These are phyloP conservation scores for Semotilus atromaculatus DNA, from an alignment of 2,797 vertebrate species.

Conservation along the genomic window DNA sequence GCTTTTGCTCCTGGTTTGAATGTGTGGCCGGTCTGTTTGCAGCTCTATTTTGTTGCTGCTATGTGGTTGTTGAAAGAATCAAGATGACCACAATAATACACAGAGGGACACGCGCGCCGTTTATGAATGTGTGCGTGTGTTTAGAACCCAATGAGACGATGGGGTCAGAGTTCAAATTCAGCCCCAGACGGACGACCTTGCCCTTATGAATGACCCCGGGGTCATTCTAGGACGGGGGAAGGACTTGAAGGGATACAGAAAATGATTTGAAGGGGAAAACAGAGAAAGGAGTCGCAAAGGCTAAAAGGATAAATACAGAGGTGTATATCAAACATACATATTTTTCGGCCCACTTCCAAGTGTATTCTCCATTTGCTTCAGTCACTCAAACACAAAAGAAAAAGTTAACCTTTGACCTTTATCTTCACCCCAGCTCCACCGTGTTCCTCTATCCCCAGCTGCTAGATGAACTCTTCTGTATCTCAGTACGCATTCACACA, in stretches of 20 bases:
- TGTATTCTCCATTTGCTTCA: slow-evolving; percentile 18
- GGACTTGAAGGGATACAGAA: slow-evolving; percentile 33
- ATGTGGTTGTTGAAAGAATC: slow-evolving; percentile 69
- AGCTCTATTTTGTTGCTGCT: slow-evolving; percentile 15
- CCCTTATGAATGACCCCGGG: slow-evolving; percentile 77
- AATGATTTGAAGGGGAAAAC: slow-evolving; percentile 29
- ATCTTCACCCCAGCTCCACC: background rate
- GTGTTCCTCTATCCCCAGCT: slow-evolving; percentile 12
- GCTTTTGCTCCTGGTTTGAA: slow-evolving; percentile 26
- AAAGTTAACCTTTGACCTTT: slow-evolving; percentile 40
- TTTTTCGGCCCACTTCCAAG: background rate
- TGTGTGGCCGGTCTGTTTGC: background rate
- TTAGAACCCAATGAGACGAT: slow-evolving; percentile 80
- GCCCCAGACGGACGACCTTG: slow-evolving; percentile 82
- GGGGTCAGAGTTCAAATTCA: slow-evolving; percentile 80
- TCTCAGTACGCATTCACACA: background rate
- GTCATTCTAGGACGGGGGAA: slow-evolving; percentile 73
- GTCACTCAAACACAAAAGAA: slow-evolving; percentile 40
- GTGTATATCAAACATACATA: slow-evolving; percentile 39
- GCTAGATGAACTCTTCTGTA: slow-evolving; percentile 3
- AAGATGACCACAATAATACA: slow-evolving; percentile 75
- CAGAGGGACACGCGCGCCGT: slow-evolving; percentile 73
- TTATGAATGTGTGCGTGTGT: slow-evolving; percentile 52
- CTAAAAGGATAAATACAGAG: slow-evolving; percentile 27
- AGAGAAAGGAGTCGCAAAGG: slow-evolving; percentile 50